phyloP scores from a whole-genome alignment of 1,140 invertebrate species.

The Heliconius hewitsoni region DNA sequence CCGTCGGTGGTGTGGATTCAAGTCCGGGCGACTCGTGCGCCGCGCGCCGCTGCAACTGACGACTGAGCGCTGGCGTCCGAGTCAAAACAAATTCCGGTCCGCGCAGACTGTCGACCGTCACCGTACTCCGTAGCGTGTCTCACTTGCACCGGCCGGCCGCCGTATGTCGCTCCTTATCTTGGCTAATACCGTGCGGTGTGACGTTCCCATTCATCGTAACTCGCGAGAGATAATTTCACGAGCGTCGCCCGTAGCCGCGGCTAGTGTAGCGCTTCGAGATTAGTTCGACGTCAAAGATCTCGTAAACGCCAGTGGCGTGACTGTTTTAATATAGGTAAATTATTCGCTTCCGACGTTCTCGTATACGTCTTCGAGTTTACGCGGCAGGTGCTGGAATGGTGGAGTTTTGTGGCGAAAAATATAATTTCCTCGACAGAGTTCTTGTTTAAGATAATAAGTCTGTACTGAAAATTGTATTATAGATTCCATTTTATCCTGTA shows the following conservation, averaged over 20 bases:
- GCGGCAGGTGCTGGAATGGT: neutral
- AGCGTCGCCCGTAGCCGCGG: conserved; percentile 34
- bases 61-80: conserved; percentile 27
- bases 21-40: conserved; percentile 56
- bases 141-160: conserved; percentile 36
- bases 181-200: conserved; percentile 60
- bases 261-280: conserved; percentile 1
- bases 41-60: conserved; percentile 56
- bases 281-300: conserved; percentile 41
- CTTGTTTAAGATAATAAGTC: neutral
- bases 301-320: conserved; percentile 40
- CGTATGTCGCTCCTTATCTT: conserved; percentile 45
- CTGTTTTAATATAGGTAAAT: conserved; percentile 40
- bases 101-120: conserved; percentile 31
- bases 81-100: conserved; percentile 73
- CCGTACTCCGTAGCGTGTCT: conserved; percentile 38
- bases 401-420: neutral
- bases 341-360: conserved; percentile 32
- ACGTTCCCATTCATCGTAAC: conserved; percentile 68
- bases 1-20: conserved; percentile 31
- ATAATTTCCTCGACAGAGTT: neutral
- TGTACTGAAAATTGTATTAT: too few relatives aligned
- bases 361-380: conserved; percentile 14
- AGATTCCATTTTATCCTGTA: too few relatives aligned
- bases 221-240: conserved; percentile 2